phyloP scores from a whole-genome alignment of 2,888 invertebrate genomes.

The Corbicula japonica region DNA sequence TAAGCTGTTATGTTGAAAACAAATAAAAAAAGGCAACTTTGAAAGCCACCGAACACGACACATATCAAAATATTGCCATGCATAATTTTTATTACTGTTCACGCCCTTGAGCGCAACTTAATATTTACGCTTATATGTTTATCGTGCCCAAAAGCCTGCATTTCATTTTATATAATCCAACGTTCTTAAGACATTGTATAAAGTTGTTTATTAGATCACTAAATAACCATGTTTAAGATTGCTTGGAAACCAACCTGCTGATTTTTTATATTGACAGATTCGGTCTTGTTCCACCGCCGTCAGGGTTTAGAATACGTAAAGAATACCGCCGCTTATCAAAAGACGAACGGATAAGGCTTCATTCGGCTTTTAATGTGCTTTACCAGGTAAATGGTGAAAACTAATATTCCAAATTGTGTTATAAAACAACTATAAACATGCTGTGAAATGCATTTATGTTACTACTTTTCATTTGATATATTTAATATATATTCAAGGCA shows the following conservation, averaged over 20 bases:
- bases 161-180: neutral
- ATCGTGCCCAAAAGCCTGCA: neutral
- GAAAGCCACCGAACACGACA: too few species aligned
- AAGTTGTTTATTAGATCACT: neutral
- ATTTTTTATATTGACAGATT: conserved; percentile 37
- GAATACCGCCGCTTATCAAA: conserved; percentile 49
- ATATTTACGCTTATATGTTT: neutral
- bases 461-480: neutral
- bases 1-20: too few species aligned
- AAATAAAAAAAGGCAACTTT: too few species aligned
- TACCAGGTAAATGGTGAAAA: conserved; percentile 48
- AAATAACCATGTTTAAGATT: neutral
- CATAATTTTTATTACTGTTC: too few species aligned
- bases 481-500: neutral
- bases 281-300: conserved; percentile 41
- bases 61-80: too few species aligned
- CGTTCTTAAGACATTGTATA: neutral
- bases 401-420: neutral
- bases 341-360: conserved; percentile 44
- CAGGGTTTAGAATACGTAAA: conserved; percentile 49
- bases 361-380: conserved; percentile 45
- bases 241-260: neutral
- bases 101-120: neutral
- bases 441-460: neutral
- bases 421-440: neutral